Conservation (phyloP, 2,797 vertebrate genomes). For the Sebastes reedi region DNA sequence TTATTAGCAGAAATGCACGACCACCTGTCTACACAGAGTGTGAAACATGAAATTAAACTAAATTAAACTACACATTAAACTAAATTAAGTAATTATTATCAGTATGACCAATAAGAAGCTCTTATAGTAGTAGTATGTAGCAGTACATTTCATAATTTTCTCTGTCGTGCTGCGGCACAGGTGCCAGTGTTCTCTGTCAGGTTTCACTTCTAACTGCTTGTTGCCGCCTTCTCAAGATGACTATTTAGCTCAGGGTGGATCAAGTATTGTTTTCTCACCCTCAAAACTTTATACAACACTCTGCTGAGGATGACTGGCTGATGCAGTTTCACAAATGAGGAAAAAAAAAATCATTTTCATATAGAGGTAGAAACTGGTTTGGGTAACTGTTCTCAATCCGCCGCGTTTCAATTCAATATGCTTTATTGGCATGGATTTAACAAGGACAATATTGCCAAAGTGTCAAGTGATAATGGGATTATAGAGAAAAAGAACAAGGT, state of each 20-base stretch:
- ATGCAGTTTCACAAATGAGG: conserved; percentile 3
- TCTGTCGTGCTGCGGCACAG: neutral
- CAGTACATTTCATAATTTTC: neutral
- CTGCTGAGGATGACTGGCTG: neutral
- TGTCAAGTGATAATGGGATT: neutral
- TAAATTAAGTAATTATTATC: neutral
- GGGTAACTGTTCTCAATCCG: neutral
- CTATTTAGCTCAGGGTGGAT: neutral
- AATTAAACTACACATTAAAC: neutral
- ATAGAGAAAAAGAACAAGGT: too few species aligned
- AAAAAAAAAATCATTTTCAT: neutral
- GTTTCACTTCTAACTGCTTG: conserved; percentile 27
- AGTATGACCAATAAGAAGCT: neutral
- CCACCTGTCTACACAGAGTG: neutral
- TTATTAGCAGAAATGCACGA: neutral
- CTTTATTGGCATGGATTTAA: neutral
- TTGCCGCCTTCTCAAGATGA: conserved; percentile 12
- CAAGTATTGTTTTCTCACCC: neutral
- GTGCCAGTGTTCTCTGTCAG: neutral
- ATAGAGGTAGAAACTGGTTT: neutral
- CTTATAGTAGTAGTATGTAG: neutral
- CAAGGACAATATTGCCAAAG: neutral
- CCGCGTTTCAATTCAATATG: neutral
- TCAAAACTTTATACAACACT: neutral
- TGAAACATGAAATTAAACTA: neutral